These are phyloP conservation scores for Megaleporinus macrocephalus DNA, from an alignment of 2,113 vertebrate species.

Conservation along the genomic window DNA sequence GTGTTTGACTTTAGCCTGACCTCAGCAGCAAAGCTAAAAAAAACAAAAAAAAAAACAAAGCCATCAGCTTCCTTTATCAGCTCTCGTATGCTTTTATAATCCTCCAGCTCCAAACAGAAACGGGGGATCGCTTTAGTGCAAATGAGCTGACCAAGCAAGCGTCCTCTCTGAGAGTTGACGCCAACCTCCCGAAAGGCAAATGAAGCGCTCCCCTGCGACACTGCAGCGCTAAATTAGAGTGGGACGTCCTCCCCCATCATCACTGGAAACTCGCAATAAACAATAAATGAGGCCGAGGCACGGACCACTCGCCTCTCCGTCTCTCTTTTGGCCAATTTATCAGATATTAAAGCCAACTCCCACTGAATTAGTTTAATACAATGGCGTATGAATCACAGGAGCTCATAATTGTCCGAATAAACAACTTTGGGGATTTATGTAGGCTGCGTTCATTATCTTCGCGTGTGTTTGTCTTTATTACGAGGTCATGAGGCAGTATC, in stretches of 20 bases:
- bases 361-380: slow-evolving; percentile 69
- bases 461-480: slow-evolving; percentile 42
- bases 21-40: neutral
- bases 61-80: neutral
- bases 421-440: slow-evolving; percentile 74
- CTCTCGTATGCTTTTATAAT: slow-evolving; percentile 19
- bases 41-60: neutral
- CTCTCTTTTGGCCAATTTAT: slow-evolving; percentile 39
- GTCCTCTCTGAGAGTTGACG: neutral
- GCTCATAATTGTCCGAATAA: slow-evolving; percentile 76
- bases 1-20: neutral
- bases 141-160: slow-evolving; percentile 20
- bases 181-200: slow-evolving; percentile 4
- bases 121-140: neutral
- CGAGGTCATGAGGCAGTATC: slow-evolving; percentile 24
- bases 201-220: slow-evolving; percentile 30
- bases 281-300: slow-evolving; percentile 16
- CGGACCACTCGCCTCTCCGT: neutral
- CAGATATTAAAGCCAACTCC: slow-evolving; percentile 43
- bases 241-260: slow-evolving; percentile 23
- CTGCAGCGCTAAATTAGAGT: slow-evolving; percentile 32
- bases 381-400: slow-evolving; percentile 76
- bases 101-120: slow-evolving; percentile 8
- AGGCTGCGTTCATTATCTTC: slow-evolving; percentile 64
- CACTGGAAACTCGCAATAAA: slow-evolving; percentile 26